A percentile compares a stretch with the other conserved stretches of the same genome.
Evolutionary conservation across 2,797 vertebrate species (phyloP).

Genomic region (Semotilus atromaculatus): DNA sequence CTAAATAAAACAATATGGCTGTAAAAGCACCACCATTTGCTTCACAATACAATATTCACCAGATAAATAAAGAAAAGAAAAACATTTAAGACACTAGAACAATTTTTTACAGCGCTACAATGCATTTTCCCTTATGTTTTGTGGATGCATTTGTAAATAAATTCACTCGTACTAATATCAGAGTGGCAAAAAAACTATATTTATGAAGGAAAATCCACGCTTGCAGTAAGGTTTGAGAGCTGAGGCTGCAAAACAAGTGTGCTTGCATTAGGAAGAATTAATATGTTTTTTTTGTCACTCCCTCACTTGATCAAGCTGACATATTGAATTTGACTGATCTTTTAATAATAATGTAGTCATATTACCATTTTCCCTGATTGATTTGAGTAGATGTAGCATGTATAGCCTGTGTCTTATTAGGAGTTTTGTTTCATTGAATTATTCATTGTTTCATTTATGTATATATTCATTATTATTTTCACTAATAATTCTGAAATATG

Average conservation of each 20-base stretch:
- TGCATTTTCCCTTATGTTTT: background rate
- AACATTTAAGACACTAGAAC: background rate
- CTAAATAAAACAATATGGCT: background rate
- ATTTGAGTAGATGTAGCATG: conserved; percentile 3
- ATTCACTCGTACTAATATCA: background rate
- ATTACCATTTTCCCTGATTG: background rate
- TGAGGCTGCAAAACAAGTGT: background rate
- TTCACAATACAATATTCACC: background rate
- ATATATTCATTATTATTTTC: background rate
- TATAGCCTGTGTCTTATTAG: background rate
- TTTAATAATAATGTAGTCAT: background rate
- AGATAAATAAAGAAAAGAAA: background rate
- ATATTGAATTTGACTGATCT: background rate
- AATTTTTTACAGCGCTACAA: background rate
- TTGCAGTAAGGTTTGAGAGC: background rate
- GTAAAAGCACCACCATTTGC: background rate
- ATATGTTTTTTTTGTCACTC: background rate
- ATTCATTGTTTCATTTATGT: background rate
- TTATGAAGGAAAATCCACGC: background rate
- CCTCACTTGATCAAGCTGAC: background rate
- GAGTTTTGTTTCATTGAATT: background rate
- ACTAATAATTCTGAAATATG: background rate
- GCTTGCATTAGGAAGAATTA: background rate
- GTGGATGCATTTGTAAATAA: background rate
- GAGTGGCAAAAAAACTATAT: background rate